A percentile compares a stretch with the other conserved stretches of the same genome.
Conservation (phyloP, 2,797 vertebrate genomes). For the Urocyon cinereoargenteus region DNA sequence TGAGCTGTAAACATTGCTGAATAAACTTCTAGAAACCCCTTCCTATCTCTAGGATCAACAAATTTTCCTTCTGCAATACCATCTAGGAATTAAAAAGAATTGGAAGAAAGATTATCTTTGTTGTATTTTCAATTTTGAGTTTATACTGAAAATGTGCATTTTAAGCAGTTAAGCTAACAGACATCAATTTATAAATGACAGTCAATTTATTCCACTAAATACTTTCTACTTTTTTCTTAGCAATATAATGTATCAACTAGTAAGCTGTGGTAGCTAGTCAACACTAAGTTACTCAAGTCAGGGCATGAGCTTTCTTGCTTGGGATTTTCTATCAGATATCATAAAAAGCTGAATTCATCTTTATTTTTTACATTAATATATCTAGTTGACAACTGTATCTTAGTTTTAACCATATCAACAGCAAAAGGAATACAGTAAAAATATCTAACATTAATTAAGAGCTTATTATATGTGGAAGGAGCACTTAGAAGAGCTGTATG, state of each 20-base stretch:
- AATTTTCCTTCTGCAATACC: neutral
- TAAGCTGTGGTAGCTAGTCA: neutral
- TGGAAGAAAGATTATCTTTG: slow-evolving; percentile 10
- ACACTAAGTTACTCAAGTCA: neutral
- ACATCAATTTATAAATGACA: slow-evolving; percentile 22
- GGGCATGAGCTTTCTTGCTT: neutral
- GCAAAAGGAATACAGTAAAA: neutral
- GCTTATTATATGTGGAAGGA: neutral
- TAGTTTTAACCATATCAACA: neutral
- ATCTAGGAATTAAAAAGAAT: neutral
- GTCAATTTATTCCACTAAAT: neutral
- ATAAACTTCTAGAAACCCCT: neutral
- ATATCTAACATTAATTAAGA: slow-evolving; percentile 7
- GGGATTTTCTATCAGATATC: neutral
- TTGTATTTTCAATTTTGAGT: neutral
- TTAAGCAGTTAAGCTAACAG: slow-evolving; percentile 15
- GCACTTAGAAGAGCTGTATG: neutral
- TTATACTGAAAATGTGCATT: slow-evolving; percentile 55
- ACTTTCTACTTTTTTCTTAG: neutral
- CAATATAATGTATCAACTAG: slow-evolving; percentile 16
- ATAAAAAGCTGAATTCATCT: neutral
- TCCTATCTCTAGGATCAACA: neutral
- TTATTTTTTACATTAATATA: slow-evolving; percentile 14
- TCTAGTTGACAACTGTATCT: neutral
- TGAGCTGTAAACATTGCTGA: neutral